Evolutionary conservation across 2,888 invertebrate species (phyloP).

Genomic region (Orgyia antiqua): DNA sequence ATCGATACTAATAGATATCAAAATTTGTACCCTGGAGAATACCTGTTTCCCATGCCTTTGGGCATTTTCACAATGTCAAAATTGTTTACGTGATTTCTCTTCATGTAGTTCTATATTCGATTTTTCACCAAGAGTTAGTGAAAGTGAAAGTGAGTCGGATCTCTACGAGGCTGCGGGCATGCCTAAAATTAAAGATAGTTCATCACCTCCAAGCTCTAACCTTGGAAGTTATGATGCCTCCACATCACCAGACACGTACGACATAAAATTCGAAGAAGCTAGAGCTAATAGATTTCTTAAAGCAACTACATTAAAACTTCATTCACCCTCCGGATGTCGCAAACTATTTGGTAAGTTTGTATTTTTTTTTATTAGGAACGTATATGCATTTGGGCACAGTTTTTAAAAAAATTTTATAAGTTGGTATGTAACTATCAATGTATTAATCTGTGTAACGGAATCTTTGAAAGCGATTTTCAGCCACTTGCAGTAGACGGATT

Average conservation of each 20-base stretch:
- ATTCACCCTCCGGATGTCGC: too few relatives aligned
- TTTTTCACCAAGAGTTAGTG: background rate
- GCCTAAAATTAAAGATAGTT: background rate
- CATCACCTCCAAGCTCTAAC: background rate
- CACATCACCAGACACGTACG: too few relatives aligned
- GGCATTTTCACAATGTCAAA: background rate
- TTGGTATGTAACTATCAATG: too few relatives aligned
- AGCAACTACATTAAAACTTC: too few relatives aligned
- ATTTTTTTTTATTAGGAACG: too few relatives aligned
- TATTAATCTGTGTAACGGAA: too few relatives aligned
- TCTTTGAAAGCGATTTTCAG: too few relatives aligned
- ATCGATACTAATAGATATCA: background rate
- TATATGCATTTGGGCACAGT: too few relatives aligned
- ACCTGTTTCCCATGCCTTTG: background rate
- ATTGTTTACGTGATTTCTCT: background rate
- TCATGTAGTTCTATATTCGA: slow-evolving; percentile 3
- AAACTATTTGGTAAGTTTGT: too few relatives aligned
- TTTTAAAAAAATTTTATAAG: too few relatives aligned
- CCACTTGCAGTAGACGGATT: too few relatives aligned
- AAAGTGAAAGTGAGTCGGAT: background rate
- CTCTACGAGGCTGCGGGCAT: background rate
- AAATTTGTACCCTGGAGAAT: slow-evolving; percentile 3
- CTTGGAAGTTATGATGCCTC: background rate
- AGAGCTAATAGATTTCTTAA: too few relatives aligned
- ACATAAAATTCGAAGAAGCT: background rate